These are phyloP conservation scores for Protodeltote pygarga DNA, from an alignment of 2,888 invertebrate species.

Conservation along the genomic window DNA sequence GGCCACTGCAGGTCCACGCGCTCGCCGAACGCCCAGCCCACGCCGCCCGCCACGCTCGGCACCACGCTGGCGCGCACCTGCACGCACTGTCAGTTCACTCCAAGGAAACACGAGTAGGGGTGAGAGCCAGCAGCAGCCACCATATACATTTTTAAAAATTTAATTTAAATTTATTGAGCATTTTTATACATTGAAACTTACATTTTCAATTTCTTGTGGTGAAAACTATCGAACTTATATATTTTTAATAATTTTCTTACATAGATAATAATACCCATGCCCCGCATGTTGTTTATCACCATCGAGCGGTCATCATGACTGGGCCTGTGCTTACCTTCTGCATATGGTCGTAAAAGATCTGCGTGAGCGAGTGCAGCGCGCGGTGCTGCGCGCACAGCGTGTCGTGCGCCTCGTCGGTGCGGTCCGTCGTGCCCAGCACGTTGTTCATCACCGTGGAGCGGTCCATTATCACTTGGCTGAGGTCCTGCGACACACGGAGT, in stretches of 20 bases:
- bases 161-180: no score
- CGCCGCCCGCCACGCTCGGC: conserved; percentile 62
- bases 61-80: conserved; percentile 62
- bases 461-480: conserved; percentile 97
- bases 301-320: no score
- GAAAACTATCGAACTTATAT: no score
- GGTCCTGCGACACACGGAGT: conserved; percentile 84
- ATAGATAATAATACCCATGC: no score
- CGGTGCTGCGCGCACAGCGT: conserved; percentile 76
- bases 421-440: conserved; percentile 89
- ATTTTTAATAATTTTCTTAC: no score
- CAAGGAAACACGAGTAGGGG: no score
- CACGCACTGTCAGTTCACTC: not conserved
- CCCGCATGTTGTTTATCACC: no score
- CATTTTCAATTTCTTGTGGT: no score
- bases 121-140: no score
- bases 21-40: conserved; percentile 83
- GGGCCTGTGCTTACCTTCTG: conserved; percentile 86
- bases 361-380: conserved; percentile 89
- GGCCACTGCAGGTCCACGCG: conserved; percentile 93
- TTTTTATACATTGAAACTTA: no score
- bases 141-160: no score
- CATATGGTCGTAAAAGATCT: conserved; percentile 91
- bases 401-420: conserved; percentile 57
- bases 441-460: conserved; percentile 94